Percentiles rank a stretch among this genome's conserved stretches.
phyloP scores from a whole-genome alignment of 2,888 invertebrate genomes.

The Erynnis tages region DNA sequence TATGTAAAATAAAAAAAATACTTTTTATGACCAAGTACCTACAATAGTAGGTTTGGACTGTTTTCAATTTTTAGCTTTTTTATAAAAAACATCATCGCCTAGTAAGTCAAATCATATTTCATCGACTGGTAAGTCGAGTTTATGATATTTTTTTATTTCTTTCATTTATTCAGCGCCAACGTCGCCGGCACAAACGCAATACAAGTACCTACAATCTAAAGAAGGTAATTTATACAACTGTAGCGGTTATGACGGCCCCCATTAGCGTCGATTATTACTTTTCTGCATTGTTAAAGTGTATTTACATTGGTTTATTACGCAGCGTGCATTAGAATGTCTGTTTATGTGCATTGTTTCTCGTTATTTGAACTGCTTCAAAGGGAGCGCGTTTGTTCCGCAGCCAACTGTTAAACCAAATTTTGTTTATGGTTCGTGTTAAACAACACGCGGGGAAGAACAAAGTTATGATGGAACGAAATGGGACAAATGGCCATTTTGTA shows the following conservation, averaged over 20 bases:
- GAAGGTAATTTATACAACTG: neutral
- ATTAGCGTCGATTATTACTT: conserved; percentile 4
- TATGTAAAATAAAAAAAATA: no score
- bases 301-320: conserved; percentile 10
- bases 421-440: conserved; percentile 2
- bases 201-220: neutral
- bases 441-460: neutral
- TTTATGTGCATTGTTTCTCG: conserved; percentile 15
- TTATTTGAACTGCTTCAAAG: conserved; percentile 12
- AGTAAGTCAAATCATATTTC: no score
- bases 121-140: no score
- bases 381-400: neutral
- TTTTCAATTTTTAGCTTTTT: no score
- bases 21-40: no score
- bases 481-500: no score
- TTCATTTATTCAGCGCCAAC: no score
- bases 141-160: neutral
- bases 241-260: neutral
- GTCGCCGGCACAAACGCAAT: no score
- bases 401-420: conserved; percentile 13
- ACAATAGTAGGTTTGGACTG: neutral
- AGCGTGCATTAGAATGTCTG: conserved; percentile 16
- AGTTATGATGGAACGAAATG: neutral
- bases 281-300: conserved; percentile 8
- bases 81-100: no score